Evolutionary conservation across 2,888 invertebrate species (phyloP), one percentile per base, ranked within the genome.

Genomic region (Hirtodrosophila confusa): DNA sequence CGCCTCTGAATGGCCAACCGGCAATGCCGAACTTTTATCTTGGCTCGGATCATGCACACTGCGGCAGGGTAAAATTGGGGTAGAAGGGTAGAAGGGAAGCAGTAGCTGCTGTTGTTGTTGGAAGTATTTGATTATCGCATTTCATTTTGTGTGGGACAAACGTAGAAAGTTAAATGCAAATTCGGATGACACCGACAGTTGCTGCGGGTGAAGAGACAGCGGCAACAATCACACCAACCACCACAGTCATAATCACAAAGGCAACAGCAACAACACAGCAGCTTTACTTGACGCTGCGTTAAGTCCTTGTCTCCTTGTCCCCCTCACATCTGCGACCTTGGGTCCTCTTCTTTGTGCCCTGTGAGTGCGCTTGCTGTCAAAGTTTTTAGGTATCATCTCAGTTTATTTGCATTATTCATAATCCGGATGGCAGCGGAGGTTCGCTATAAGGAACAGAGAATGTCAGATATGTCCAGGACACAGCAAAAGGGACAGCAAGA

Each of bases 381-480:
- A 86, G 78, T 83, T 83, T 86, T 86, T 80, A 79, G 88, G 84
- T 87, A 87, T 87, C 88, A 85, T 85, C 85, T 79, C 82, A 77
- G 88, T 82, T 87, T 85, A 82, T 87, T 85, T 85, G 86, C 85
- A 85, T 85, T 85, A 85, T 85, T 85, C 84, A 85, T 85, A 85
- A 85, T 85, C 86, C 86, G 72, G 67, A 50, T 75, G 72, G 62
- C 73, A 76, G 58, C 67, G 60, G 48, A 68, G 73, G 67, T 68
- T 69, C 69, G 66, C 64, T 44, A 69, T 71, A 80, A 83, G 84
- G 68, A 73, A 71, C 69, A 60, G 58, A 73, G 60, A 51, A 51
- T 24, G 51, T 53, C 49, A 49, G 72, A 62, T 67, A 62, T 63
- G 63, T 49, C 39, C 41, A 37, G 24, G 47, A 61, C 64, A 57